Percentiles rank a stretch among this genome's conserved stretches.
Conservation (phyloP, 2,113 vertebrate genomes). For the Atrichornis clamosus region DNA sequence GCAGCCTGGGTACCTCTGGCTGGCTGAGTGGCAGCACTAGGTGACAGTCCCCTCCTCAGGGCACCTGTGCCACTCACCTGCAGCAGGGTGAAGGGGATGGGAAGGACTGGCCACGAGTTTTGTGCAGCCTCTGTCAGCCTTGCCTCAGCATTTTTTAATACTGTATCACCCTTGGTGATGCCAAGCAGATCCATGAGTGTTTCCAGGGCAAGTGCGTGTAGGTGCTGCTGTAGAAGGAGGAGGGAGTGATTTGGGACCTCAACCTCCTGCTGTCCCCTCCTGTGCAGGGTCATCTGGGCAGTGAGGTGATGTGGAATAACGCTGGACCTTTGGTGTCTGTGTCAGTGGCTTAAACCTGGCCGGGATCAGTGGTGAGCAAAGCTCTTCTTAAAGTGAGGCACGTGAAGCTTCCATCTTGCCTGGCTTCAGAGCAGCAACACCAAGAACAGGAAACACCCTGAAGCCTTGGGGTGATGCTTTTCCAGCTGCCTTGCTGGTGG, state of each 20-base stretch:
- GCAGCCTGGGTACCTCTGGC: not conserved
- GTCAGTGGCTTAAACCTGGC: not conserved
- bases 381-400: not conserved
- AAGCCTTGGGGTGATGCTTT: not conserved
- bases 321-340: not conserved
- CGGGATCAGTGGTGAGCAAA: not conserved
- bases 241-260: not conserved
- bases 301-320: no score
- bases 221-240: not conserved
- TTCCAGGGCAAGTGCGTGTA: not conserved
- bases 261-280: not conserved
- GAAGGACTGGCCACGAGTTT: not conserved
- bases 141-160: not conserved
- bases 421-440: not conserved
- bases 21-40: not conserved
- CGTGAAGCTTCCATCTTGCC: not conserved
- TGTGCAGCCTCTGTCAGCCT: not conserved
- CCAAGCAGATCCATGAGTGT: not conserved
- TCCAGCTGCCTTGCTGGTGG: not conserved
- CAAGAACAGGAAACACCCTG: not conserved
- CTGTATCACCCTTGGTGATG: not conserved
- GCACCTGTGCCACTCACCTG: not conserved
- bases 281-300: not conserved
- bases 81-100: not conserved
- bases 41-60: not conserved